These are phyloP conservation scores for Plotosus lineatus DNA, from an alignment of 2,113 vertebrate genomes.

Conservation along the genomic window DNA sequence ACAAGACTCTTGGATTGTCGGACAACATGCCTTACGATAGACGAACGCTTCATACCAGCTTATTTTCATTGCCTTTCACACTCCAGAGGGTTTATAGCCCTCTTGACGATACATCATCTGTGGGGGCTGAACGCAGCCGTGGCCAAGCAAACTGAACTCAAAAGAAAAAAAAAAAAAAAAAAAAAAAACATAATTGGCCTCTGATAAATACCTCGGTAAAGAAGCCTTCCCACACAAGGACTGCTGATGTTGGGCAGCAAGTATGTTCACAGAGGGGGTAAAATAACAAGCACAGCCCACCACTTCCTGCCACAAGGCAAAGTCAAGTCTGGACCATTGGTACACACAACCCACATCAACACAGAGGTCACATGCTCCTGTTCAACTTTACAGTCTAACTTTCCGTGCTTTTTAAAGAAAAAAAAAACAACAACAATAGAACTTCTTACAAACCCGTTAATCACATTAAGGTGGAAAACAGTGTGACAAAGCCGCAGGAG, in stretches of 20 bases:
- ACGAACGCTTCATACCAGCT: neutral
- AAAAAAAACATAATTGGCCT: neutral
- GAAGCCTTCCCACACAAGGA: constrained; percentile 15
- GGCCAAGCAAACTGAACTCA: neutral
- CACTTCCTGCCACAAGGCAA: constrained; percentile 53
- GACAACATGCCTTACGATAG: neutral
- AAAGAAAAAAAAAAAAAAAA: constrained; percentile 17
- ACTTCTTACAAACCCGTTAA: neutral
- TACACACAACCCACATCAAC: constrained; percentile 43
- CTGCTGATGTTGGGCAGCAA: constrained; percentile 51
- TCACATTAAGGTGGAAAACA: neutral
- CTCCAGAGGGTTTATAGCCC: neutral
- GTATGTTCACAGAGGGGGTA: constrained; percentile 41
- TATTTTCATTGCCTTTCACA: constrained; percentile 8
- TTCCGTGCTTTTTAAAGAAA: neutral
- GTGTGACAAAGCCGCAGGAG: neutral
- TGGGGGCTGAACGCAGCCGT: neutral
- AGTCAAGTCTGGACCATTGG: constrained; percentile 40
- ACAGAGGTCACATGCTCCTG: constrained; percentile 32
- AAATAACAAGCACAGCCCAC: constrained; percentile 54
- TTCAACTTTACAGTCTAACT: neutral
- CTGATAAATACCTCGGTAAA: constrained; percentile 1
- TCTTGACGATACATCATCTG: constrained; percentile 21
- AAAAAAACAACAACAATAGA: neutral
- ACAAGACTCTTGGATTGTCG: neutral